Percentiles rank a stretch among this genome's conserved stretches.
Conservation (phyloP, 1,140 invertebrate genomes). For the Drosophila sechellia region DNA sequence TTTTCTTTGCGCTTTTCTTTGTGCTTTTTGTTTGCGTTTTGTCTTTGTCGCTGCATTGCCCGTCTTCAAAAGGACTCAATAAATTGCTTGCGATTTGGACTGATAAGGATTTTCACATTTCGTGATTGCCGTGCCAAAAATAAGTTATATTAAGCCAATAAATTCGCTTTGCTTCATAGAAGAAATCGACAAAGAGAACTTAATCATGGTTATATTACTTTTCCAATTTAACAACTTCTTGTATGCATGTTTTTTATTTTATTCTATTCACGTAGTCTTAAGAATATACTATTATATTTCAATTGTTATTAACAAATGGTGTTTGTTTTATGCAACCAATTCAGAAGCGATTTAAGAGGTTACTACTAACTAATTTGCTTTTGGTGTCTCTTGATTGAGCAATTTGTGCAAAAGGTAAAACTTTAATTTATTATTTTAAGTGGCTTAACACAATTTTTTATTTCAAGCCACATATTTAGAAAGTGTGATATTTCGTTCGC, state of each 20-base stretch:
- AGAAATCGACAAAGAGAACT: neutral
- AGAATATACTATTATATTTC: too few relatives aligned
- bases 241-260: too few relatives aligned
- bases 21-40: slow-evolving; percentile 32
- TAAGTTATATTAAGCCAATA: slow-evolving; percentile 27
- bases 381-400: neutral
- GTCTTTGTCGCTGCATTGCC: slow-evolving; percentile 37
- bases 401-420: too few relatives aligned
- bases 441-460: too few relatives aligned
- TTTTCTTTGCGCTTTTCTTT: slow-evolving; percentile 52
- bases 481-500: slow-evolving; percentile 16
- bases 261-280: too few relatives aligned
- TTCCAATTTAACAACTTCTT: neutral
- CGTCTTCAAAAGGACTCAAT: slow-evolving; percentile 57
- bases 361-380: neutral
- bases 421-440: too few relatives aligned
- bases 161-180: neutral
- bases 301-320: neutral
- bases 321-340: neutral
- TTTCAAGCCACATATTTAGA: slow-evolving; percentile 12
- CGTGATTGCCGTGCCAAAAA: slow-evolving; percentile 26
- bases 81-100: slow-evolving; percentile 53
- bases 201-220: neutral
- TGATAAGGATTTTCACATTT: slow-evolving; percentile 44
- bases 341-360: neutral